Evolutionary conservation across 1,140 invertebrate genomes (phyloP).

Genomic region (Pteromalus puparum): DNA sequence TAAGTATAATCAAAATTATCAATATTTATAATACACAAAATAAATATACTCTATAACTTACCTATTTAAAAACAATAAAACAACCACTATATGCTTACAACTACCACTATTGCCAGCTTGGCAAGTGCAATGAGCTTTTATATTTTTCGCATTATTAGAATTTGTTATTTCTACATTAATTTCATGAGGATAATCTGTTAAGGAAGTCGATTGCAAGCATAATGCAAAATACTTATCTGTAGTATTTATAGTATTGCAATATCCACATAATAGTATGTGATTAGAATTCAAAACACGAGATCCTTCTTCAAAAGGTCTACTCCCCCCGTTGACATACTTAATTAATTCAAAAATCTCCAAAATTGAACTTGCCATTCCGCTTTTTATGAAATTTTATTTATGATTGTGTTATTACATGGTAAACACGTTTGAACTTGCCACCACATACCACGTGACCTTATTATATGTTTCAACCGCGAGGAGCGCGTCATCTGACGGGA

Average conservation of each 20-base stretch:
- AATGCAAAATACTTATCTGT: not conserved
- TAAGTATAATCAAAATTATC: not conserved
- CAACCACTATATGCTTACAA: not conserved
- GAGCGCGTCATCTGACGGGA: too few relatives aligned
- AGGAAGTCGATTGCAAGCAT: not conserved
- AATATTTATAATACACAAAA: not conserved
- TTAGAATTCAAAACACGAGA: not conserved
- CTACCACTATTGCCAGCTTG: not conserved
- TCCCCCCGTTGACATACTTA: too few relatives aligned
- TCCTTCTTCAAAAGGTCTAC: too few relatives aligned
- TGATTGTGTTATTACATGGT: too few relatives aligned
- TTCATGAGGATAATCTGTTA: not conserved
- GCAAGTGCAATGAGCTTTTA: conserved; percentile 7
- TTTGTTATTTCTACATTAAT: not conserved
- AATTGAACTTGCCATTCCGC: too few relatives aligned
- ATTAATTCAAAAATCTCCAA: too few relatives aligned
- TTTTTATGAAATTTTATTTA: too few relatives aligned
- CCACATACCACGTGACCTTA: too few relatives aligned
- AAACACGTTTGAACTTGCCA: too few relatives aligned
- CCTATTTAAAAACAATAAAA: not conserved
- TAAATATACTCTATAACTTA: not conserved
- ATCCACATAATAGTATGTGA: not conserved
- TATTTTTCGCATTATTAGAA: not conserved
- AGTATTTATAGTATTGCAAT: not conserved
- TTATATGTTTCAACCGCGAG: too few relatives aligned